phyloP scores from a whole-genome alignment of 37 sponge, comb jelly and placozoan genomes.

The Eunapius fragilis region DNA sequence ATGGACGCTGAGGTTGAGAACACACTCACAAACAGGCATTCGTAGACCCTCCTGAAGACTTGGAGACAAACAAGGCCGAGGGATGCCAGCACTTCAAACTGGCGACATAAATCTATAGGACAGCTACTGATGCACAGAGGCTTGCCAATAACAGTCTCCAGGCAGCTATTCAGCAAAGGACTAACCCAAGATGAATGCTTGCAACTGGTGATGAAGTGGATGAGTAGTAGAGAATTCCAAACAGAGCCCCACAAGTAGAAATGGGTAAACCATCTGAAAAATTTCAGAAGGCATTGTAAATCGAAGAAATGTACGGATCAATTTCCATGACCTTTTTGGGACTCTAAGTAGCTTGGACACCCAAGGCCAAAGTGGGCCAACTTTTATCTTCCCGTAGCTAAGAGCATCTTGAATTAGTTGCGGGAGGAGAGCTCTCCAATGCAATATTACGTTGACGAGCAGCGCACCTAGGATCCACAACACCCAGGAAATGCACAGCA shows the following conservation, averaged over 20 bases:
- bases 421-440: conserved; percentile 27
- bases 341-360: conserved; percentile 1
- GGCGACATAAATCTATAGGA: neutral
- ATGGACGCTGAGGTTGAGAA: conserved; percentile 53
- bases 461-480: conserved; percentile 35
- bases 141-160: neutral
- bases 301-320: neutral
- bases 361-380: neutral
- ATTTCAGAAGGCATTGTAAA: neutral
- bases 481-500: conserved; percentile 15
- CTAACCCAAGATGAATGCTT: neutral
- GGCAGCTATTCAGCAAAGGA: neutral
- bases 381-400: conserved; percentile 37
- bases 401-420: conserved; percentile 1
- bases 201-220: neutral
- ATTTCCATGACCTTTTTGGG: conserved; percentile 31
- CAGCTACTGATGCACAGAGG: conserved; percentile 2
- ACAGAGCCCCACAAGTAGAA: conserved; percentile 71
- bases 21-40: conserved; percentile 65
- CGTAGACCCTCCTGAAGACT: conserved; percentile 61
- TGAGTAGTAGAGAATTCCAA: conserved; percentile 38
- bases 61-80: conserved; percentile 58
- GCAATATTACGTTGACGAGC: conserved; percentile 4
- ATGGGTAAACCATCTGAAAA: conserved; percentile 69
- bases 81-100: conserved; percentile 38